Evolutionary conservation across 2,888 invertebrate genomes (phyloP).

Genomic region (Seira ritae): DNA sequence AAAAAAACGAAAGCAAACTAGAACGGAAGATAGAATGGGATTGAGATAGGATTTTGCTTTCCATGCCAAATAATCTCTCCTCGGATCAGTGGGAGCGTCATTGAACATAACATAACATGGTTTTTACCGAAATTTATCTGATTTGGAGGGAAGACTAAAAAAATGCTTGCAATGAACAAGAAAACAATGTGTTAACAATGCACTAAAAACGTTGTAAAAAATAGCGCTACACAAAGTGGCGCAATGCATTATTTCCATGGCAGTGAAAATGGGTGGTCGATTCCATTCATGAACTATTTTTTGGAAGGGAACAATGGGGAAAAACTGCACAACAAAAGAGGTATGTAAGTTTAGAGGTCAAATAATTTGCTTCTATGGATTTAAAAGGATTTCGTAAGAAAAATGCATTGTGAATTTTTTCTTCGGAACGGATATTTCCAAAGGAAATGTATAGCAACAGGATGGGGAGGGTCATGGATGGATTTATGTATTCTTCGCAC

Average conservation of each 20-base stretch:
- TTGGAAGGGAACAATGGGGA: background rate
- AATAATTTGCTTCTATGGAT: background rate
- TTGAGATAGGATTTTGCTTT: background rate
- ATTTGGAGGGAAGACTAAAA: background rate
- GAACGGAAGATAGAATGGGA: background rate
- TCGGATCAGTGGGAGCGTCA: background rate
- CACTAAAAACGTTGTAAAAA: background rate
- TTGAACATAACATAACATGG: conserved; percentile 4
- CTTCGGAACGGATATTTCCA: too few species aligned
- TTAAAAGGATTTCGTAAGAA: too few species aligned
- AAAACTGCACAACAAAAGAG: background rate
- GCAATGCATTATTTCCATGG: background rate
- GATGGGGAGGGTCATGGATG: background rate
- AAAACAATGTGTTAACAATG: conserved; percentile 9
- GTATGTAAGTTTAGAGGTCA: background rate
- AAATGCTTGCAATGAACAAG: background rate
- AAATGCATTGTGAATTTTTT: too few species aligned
- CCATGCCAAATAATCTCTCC: background rate
- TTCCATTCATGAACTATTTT: background rate
- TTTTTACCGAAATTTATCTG: background rate
- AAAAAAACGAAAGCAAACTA: background rate
- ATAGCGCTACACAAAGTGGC: background rate
- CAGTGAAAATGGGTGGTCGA: background rate
- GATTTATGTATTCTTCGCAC: background rate
- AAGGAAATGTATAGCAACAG: background rate